phyloP scores from a whole-genome alignment of 2,888 invertebrate genomes.

The Allygus modestus region DNA sequence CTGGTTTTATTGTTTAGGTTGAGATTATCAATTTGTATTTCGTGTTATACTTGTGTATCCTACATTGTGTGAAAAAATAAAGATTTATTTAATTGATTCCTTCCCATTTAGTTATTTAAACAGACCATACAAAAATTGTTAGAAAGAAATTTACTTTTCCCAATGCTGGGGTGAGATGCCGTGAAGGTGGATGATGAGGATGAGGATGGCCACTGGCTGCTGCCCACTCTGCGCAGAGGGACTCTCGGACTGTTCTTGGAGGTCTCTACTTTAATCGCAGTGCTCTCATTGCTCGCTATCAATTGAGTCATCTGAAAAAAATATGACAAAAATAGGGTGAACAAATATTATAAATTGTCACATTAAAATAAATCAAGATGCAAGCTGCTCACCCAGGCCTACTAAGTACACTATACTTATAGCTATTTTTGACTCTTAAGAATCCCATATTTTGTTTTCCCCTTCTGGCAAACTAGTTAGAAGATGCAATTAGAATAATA shows the following conservation, averaged over 20 bases:
- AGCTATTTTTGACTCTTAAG: too few relatives aligned
- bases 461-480: too few relatives aligned
- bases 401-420: too few relatives aligned
- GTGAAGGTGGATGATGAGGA: not conserved
- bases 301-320: not conserved
- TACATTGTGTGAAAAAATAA: too few relatives aligned
- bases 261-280: not conserved
- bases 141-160: slow-evolving; percentile 8
- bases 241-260: not conserved
- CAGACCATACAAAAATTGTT: not conserved
- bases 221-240: not conserved
- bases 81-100: not conserved
- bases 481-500: too few relatives aligned
- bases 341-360: not conserved
- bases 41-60: too few relatives aligned
- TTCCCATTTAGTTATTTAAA: not conserved
- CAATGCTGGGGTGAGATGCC: not conserved
- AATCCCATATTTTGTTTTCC: too few relatives aligned
- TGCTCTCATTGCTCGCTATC: not conserved
- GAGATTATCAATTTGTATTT: too few relatives aligned
- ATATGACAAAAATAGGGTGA: not conserved
- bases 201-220: not conserved
- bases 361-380: too few relatives aligned
- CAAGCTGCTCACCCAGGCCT: too few relatives aligned
- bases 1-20: not conserved